Evolutionary conservation across 2,797 vertebrate species (phyloP), one percentile per base, ranked within the genome.

Genomic region (Hafferia zeledoni): DNA sequence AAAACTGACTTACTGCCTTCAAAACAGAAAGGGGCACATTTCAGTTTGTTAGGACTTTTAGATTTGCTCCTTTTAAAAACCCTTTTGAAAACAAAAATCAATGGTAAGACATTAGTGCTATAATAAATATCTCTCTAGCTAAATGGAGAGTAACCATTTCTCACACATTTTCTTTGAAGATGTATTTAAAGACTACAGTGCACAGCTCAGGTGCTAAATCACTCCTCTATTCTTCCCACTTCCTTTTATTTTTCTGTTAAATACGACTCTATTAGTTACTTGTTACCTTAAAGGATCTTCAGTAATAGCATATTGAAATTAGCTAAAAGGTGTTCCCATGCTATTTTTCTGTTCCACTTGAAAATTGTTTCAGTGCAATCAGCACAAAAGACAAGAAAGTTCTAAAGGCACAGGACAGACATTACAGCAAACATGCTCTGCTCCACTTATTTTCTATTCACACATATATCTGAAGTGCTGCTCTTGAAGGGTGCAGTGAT

Each of bases 1-100:
- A 92, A 92, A 96, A 72, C 39, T 56, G 37, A 83, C 70, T 81
- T 76, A 71, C n/a, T 90, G 31, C 37, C 30, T 81, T 87, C 60
- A 71, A 46, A 67, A 55, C 12, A 77, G 67, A 76, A 84, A 31
- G 47, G 5, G 13, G 44, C 31, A 59, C 14, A 33, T 46, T 71
- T 52, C 20, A 53, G 23, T 76, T 90, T 53, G 41, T 15, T 57
- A 72, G 25, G 27, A 39, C 20, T n/a, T 78, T 68, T 35, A 46
- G 10, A 59, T 74, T 79, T 83, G 17, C 11, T 68, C 11, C 27
- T 67, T 67, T 76, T 46, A 33, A 22, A 31, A n/a, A 31, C 13
- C 5, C 2, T 53, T 64, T 46, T 39, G 5, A 39, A 89, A 76
- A 61, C 11, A 82, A 53, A 33, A 65, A 85, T 60, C 63, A 65